Evolutionary conservation across 2,888 invertebrate species (phyloP), one percentile per base, ranked within the genome.

Genomic region (Drosophila algonquin): DNA sequence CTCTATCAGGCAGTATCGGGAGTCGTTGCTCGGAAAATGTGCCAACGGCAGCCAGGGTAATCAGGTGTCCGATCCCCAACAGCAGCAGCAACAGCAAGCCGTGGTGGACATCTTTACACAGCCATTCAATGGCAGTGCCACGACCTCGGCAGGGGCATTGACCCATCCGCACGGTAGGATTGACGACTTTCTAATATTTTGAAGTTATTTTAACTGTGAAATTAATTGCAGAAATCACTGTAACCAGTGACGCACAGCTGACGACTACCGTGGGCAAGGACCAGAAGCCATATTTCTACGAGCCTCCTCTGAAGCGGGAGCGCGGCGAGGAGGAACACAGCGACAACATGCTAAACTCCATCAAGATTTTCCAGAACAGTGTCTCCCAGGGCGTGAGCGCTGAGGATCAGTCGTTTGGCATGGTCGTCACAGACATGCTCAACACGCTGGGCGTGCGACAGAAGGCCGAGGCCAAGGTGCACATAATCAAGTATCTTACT

Each of bases 401-500:
- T 52, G 90, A 90, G 76, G 90, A 90, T 75, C 90, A 90, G 60
- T 91, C 91, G 18, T 90, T 90, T 64, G 90, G 90, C 53, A 91
- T 90, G 81, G 90, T 90, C 8, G 90, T 90, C 71, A 91, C 90
- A 54, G 90, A 90, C 73, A 90, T 90, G 90, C 82, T 90, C 40
- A 90, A 90, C 70, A 90, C 90, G 55, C 80, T 90, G 75, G 90
- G 90, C 56, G 90, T 90, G 56, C 81, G 90, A 65, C 90, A 90
- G 64, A 90, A 90, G 71, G 90, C 90, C 40, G 90, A 90, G 76
- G 90, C 91, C n/a, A 90, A 90, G 77, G 90, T 90, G 64, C 90
- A 90, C 70, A 90, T 90, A 47, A 90, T 90, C 12, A 90, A 90
- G 77, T 91, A 90, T 87, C 81, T 90, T 64, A 90, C 90, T 63